Conservation (phyloP, 2,113 vertebrate genomes). For the Platycercus adscitus region DNA sequence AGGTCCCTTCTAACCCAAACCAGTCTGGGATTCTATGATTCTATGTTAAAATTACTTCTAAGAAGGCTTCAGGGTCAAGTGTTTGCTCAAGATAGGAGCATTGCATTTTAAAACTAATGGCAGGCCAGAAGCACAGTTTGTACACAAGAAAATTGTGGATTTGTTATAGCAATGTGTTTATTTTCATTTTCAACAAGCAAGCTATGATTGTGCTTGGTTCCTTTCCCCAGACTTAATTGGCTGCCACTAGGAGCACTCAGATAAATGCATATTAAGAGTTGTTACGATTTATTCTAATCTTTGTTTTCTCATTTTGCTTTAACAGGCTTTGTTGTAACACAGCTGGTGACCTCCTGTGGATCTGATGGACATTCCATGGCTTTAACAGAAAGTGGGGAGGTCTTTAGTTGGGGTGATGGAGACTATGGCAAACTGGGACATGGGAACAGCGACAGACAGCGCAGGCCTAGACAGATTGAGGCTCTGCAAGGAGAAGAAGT, state of each 20-base stretch:
- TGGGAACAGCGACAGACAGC: constrained; percentile 83
- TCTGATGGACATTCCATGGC: constrained; percentile 88
- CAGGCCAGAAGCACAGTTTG: neutral
- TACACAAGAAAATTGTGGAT: neutral
- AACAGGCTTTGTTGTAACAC: constrained; percentile 85
- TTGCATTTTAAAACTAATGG: neutral
- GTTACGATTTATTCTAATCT: neutral
- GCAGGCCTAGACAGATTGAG: constrained; percentile 83
- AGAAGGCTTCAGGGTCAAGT: neutral
- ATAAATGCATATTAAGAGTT: neutral
- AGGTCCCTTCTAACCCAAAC: neutral
- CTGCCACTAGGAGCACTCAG: neutral
- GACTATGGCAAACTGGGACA: constrained; percentile 87
- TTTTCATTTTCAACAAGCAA: neutral
- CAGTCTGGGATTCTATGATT: neutral
- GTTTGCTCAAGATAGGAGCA: neutral
- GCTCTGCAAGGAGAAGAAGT: constrained; percentile 86
- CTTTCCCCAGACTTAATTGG: neutral
- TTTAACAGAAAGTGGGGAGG: constrained; percentile 84
- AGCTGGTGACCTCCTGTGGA: constrained; percentile 85
- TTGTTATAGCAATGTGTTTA: neutral
- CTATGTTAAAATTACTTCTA: constrained; percentile 3
- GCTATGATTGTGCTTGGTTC: neutral
- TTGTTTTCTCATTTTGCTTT: neutral
- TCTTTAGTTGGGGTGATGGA: constrained; percentile 87